Conservation (phyloP, 2,888 invertebrate species). For the Stomorhina lunata region DNA sequence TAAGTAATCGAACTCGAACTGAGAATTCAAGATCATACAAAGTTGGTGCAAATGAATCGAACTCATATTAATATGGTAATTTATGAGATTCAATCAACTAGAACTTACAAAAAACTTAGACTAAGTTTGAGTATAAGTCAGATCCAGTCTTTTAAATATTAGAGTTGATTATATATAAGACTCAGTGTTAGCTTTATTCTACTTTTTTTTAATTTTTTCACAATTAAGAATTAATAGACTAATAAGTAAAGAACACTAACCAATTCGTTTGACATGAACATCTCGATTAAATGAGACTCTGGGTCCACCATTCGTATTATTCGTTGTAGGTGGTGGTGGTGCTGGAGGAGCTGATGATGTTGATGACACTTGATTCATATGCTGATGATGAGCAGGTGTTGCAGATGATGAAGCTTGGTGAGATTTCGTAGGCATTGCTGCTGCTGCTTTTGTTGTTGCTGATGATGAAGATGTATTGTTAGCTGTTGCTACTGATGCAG, state of each 20-base stretch:
- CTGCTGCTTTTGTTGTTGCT: slow-evolving; percentile 7
- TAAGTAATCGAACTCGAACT: too few relatives aligned
- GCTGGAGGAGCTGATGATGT: slow-evolving; percentile 8
- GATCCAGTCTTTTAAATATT: too few relatives aligned
- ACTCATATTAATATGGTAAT: too few relatives aligned
- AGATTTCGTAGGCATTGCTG: background rate
- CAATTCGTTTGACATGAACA: slow-evolving; percentile 94
- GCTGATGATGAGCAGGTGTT: too few relatives aligned
- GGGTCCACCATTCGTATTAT: slow-evolving; percentile 83
- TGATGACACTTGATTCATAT: too few relatives aligned
- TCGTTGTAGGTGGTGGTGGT: slow-evolving; percentile 31
- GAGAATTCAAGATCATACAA: too few relatives aligned
- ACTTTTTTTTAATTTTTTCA: background rate
- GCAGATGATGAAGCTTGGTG: slow-evolving; percentile 13
- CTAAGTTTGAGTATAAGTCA: too few relatives aligned
- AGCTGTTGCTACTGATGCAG: slow-evolving; percentile 37
- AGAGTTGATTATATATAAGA: too few relatives aligned
- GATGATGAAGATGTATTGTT: slow-evolving; percentile 21
- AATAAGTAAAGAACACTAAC: slow-evolving; percentile 82
- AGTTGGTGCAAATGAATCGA: too few relatives aligned
- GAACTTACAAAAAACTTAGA: too few relatives aligned
- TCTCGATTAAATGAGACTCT: slow-evolving; percentile 94
- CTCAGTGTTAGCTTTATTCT: background rate
- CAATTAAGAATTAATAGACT: background rate
- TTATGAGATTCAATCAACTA: too few relatives aligned